Evolutionary conservation across 2,797 vertebrate genomes (phyloP), one percentile per base, ranked within the genome.

Genomic region (Gastrophryne carolinensis): DNA sequence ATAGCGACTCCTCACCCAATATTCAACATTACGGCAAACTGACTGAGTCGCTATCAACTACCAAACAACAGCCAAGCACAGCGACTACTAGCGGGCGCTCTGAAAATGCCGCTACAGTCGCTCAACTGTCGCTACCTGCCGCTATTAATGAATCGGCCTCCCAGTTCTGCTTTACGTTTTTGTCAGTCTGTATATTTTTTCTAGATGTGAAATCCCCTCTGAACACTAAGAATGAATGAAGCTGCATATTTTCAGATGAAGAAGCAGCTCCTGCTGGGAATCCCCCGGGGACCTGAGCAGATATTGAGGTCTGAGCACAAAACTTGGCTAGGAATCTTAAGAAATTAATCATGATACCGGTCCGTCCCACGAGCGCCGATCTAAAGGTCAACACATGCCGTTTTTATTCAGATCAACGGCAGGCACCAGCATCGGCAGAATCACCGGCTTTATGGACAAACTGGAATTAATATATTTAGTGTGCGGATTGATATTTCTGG

Each of bases 251-350:
- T 75, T 75, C 64, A 75, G 56, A 75, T 57, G 66, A 62, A 71
- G 52, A 77, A 63, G 41, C 60, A 65, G 58, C 50, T 71, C 50
- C 50, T 71, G 75, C 75, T 71, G 67, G 75, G 67, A 71, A 71
- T 77, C 50, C 75, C 67, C 75, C 60, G 50, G 75, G 65, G 75
- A 49, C 64, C 65, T 71, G 58, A 30, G 67, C 60, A 77, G 60
- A 77, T 77, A 77, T 72, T 77, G 75, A 77, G 66, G 74, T 71
- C 56, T 77, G 74, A 71, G 74, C 63, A 56, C 50, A 71, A 71
- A 77, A 71, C 67, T 70, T 71, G 74, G 74, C 63, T 27, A 37
- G 53, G 75, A 72, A 72, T 65, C 67, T 57, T 77, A 39, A 71
- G 75, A 72, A 77, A 77, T 77, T 64, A 71, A 77, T 77, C 67